Percentiles rank a stretch among this genome's conserved stretches.
Conservation (phyloP, 2,888 invertebrate species). For the Gandaritis pyraliata region DNA sequence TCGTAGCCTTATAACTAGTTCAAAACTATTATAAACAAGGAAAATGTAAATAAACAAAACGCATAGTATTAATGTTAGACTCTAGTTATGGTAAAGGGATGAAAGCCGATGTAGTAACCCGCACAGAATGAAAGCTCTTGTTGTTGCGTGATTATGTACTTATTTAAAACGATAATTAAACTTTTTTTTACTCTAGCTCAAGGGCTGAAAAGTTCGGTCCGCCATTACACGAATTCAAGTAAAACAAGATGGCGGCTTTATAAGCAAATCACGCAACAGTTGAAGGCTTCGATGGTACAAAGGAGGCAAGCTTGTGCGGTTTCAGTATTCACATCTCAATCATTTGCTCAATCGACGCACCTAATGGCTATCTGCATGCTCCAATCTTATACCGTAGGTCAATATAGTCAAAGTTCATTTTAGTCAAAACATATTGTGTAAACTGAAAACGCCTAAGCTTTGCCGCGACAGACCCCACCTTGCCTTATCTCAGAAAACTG, state of each 20-base stretch:
- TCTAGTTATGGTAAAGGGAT: slow-evolving; percentile 65
- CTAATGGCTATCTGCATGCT: neutral
- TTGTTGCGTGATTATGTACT: slow-evolving; percentile 45
- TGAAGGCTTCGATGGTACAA: slow-evolving; percentile 61
- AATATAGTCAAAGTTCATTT: slow-evolving; percentile 8
- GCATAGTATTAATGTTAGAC: slow-evolving; percentile 73
- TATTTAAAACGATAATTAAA: neutral
- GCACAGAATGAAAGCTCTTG: slow-evolving; percentile 56
- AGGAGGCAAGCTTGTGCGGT: slow-evolving; percentile 53
- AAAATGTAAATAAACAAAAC: slow-evolving; percentile 73
- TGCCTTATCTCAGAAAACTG: slow-evolving; percentile 80
- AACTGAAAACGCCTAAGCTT: slow-evolving; percentile 29
- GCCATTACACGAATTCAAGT: slow-evolving; percentile 26
- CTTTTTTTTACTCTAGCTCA: neutral
- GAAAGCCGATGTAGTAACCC: slow-evolving; percentile 65
- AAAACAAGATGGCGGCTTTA: slow-evolving; percentile 36
- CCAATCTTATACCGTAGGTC: slow-evolving; percentile 9
- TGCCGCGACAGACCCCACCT: slow-evolving; percentile 70
- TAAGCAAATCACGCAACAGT: slow-evolving; percentile 45
- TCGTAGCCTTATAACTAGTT: slow-evolving; percentile 84
- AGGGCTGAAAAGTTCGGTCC: neutral
- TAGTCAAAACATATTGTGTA: slow-evolving; percentile 14
- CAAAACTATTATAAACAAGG: slow-evolving; percentile 77
- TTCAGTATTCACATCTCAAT: slow-evolving; percentile 36
- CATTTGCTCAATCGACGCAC: slow-evolving; percentile 18